Evolutionary conservation across 1,140 invertebrate genomes (phyloP).

Genomic region (Archivesica marissinica): DNA sequence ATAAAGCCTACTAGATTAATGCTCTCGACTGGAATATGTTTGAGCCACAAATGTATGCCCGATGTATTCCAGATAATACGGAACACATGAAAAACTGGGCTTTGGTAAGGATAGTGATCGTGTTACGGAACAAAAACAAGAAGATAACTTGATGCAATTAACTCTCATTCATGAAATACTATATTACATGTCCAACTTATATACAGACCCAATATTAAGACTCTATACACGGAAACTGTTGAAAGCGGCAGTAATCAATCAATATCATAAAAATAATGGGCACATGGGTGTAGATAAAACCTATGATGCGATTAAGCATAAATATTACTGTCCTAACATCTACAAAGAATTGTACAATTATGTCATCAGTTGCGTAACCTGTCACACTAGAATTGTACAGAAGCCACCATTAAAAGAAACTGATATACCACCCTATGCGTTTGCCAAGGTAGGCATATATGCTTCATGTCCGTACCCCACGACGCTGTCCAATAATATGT

Average conservation of each 20-base stretch:
- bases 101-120: neutral
- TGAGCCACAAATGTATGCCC: conserved; percentile 41
- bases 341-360: conserved; percentile 50
- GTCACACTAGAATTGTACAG: conserved; percentile 47
- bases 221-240: conserved; percentile 46
- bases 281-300: conserved; percentile 59
- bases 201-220: conserved; percentile 38
- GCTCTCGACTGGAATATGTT: conserved; percentile 52
- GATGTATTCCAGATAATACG: neutral
- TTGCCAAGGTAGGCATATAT: conserved; percentile 59
- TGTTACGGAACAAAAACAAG: conserved; percentile 49
- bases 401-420: conserved; percentile 45
- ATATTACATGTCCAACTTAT: conserved; percentile 48
- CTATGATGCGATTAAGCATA: conserved; percentile 13
- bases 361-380: conserved; percentile 41
- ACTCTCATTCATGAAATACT: conserved; percentile 37
- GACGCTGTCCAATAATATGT: conserved; percentile 5
- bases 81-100: neutral
- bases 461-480: conserved; percentile 58
- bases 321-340: conserved; percentile 62
- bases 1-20: conserved; percentile 28
- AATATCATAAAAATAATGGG: conserved; percentile 61
- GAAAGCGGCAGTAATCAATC: neutral
- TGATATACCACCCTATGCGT: conserved; percentile 50
- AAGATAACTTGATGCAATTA: neutral